A percentile compares a stretch with the other conserved stretches of the same genome.
Evolutionary conservation across 2,113 vertebrate genomes (phyloP).

Genomic region (Arenaria interpres): DNA sequence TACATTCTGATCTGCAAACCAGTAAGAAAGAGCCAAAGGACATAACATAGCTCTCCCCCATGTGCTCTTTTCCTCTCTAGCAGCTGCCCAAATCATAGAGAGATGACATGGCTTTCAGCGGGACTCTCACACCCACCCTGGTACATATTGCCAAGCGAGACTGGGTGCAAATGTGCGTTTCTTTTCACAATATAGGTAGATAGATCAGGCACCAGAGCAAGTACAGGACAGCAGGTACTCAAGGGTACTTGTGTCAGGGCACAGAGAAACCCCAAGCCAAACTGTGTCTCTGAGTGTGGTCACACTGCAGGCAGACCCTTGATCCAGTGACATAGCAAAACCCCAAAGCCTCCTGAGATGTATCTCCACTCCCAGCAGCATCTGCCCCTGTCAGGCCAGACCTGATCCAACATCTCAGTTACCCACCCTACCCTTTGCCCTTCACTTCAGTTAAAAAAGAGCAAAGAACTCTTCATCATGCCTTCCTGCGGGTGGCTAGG

Average conservation of each 20-base stretch:
- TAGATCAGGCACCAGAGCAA: neutral
- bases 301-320: neutral
- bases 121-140: neutral
- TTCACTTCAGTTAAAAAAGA: neutral
- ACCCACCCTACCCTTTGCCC: neutral
- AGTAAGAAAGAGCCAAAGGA: neutral
- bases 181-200: no score
- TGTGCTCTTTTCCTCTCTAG: neutral
- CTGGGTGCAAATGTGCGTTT: neutral
- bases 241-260: neutral
- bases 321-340: rapidly evolving
- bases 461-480: neutral
- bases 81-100: neutral
- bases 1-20: neutral
- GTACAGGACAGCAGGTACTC: neutral
- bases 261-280: neutral
- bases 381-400: neutral
- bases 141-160: neutral
- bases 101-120: neutral
- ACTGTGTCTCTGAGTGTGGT: neutral
- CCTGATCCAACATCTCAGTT: neutral
- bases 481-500: neutral
- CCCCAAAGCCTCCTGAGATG: neutral
- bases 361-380: neutral
- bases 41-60: neutral